A percentile compares a stretch with the other conserved stretches of the same genome.
These are phyloP conservation scores for Spatula clypeata DNA, from an alignment of 2,797 vertebrate species.

Conservation along the genomic window DNA sequence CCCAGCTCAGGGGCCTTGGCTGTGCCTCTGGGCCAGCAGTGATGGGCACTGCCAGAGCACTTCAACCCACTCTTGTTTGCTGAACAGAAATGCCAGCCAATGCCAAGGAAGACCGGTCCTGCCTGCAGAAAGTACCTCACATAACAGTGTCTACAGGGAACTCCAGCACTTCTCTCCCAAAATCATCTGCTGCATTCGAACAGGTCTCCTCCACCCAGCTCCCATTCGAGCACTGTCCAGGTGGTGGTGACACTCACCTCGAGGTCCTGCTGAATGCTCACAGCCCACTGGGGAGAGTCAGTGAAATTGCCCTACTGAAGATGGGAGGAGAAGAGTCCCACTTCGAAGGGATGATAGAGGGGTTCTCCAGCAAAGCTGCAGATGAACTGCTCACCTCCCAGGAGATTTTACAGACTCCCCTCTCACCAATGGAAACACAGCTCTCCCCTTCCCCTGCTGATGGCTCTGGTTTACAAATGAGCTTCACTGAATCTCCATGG, in stretches of 20 bases:
- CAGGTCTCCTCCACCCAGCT: constrained; percentile 85
- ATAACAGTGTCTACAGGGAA: constrained; percentile 90
- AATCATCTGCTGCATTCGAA: constrained; percentile 88
- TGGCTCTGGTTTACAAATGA: constrained; percentile 89
- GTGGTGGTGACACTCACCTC: constrained; percentile 87
- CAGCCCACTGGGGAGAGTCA: constrained; percentile 87
- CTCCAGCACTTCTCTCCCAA: constrained; percentile 83
- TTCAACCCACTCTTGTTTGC: constrained; percentile 16
- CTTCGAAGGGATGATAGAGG: constrained; percentile 88
- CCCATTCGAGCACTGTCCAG: constrained; percentile 88
- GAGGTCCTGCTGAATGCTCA: constrained; percentile 91
- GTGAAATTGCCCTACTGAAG: constrained; percentile 89
- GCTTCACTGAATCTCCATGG: constrained; percentile 95
- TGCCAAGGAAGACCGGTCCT: constrained; percentile 93
- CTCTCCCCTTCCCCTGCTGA: constrained; percentile 85
- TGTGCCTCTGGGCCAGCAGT: neutral
- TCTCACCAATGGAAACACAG: constrained; percentile 91
- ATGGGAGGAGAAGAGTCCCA: constrained; percentile 87
- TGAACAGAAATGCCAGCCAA: constrained; percentile 96
- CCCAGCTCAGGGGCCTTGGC: neutral
- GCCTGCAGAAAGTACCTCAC: constrained; percentile 95
- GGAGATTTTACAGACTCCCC: constrained; percentile 91
- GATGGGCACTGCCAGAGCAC: neutral
- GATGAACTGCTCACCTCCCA: constrained; percentile 91
- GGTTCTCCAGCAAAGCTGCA: constrained; percentile 85